A percentile compares a stretch with the other conserved stretches of the same genome.
Evolutionary conservation across 2,113 vertebrate species (phyloP).

Genomic region (Dipodomys ordii): DNA sequence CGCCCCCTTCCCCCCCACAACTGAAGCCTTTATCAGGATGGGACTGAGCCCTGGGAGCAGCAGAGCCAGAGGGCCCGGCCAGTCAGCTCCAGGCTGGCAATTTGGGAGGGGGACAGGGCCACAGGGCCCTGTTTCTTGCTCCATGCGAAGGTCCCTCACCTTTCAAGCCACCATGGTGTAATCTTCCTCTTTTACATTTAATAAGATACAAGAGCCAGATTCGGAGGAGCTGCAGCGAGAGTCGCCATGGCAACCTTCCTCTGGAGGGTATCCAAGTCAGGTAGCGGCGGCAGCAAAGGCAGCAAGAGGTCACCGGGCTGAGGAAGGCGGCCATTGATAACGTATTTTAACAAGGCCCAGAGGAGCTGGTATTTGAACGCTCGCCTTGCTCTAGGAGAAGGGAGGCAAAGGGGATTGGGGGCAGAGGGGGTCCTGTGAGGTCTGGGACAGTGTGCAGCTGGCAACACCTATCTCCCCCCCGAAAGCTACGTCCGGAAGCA

Average conservation of each 20-base stretch:
- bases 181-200: constrained; percentile 81
- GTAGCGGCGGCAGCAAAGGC: constrained; percentile 83
- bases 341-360: constrained; percentile 86
- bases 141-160: constrained; percentile 1
- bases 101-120: background rate
- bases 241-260: constrained; percentile 90
- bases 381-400: background rate
- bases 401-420: background rate
- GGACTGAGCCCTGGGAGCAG: background rate
- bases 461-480: background rate
- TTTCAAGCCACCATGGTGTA: background rate
- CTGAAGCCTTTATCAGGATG: constrained; percentile 25
- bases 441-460: background rate
- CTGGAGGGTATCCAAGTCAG: constrained; percentile 87
- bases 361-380: constrained; percentile 81
- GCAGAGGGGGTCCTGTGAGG: background rate
- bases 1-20: constrained; percentile 47
- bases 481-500: background rate
- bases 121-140: background rate
- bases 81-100: background rate
- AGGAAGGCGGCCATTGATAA: constrained; percentile 84
- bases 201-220: constrained; percentile 84
- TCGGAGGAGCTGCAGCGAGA: constrained; percentile 71
- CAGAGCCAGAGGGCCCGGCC: background rate
- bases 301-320: constrained; percentile 87